Conservation (phyloP, 2,888 invertebrate species). For the Teleogryllus oceanicus region DNA sequence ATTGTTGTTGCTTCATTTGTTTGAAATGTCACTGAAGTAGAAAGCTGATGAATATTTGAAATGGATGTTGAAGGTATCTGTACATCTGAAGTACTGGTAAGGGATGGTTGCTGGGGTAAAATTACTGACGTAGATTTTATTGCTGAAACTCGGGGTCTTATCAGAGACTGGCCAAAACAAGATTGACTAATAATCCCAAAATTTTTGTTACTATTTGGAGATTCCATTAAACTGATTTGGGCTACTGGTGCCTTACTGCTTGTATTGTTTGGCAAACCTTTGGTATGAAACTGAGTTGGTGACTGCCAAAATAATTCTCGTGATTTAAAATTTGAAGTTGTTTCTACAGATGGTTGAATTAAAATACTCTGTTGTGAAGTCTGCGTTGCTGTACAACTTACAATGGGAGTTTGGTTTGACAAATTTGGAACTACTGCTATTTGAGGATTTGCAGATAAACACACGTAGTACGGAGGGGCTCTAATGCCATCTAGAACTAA, state of each 20-base stretch:
- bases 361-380: neutral
- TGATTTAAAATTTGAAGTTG: neutral
- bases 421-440: neutral
- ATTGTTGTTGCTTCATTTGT: no score
- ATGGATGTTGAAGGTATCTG: no score
- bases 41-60: no score
- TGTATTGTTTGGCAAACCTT: neutral
- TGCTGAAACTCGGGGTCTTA: neutral
- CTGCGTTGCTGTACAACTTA: neutral
- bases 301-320: neutral
- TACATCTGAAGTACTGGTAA: neutral
- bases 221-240: neutral
- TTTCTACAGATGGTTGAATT: neutral
- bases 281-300: neutral
- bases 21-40: no score
- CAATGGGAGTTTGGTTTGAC: neutral
- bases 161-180: neutral
- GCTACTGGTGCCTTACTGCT: neutral
- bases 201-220: neutral
- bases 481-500: neutral
- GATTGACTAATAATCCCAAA: neutral
- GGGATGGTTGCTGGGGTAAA: neutral
- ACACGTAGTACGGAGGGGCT: neutral
- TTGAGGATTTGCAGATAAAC: neutral
- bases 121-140: neutral